Percentiles rank a stretch among this genome's conserved stretches.
Evolutionary conservation across 1,140 invertebrate genomes (phyloP).

Genomic region (Neoseiulus cucumeris): DNA sequence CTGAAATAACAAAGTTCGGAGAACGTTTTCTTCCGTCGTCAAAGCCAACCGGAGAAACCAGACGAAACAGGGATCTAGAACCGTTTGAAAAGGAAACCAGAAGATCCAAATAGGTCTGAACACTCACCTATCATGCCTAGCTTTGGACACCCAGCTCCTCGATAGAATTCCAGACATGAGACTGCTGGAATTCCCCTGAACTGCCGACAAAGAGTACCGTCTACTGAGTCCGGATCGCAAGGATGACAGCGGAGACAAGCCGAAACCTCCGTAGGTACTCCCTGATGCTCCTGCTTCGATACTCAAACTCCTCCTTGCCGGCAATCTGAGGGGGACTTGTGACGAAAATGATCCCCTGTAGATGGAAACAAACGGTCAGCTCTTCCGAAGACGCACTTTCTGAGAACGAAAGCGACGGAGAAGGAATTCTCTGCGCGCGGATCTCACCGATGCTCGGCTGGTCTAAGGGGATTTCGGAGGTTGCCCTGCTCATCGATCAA

Average conservation of each 20-base stretch:
- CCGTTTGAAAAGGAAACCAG: not conserved
- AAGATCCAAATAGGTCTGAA: not conserved
- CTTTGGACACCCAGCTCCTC: constrained; percentile 5
- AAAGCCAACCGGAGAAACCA: not conserved
- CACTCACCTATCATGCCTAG: not conserved
- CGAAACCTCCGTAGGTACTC: not conserved
- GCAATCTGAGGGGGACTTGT: not conserved
- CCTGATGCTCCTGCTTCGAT: not conserved
- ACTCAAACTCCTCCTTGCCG: not conserved
- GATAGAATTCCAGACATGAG: constrained; percentile 2
- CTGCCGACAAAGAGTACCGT: not conserved
- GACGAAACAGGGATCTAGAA: not conserved
- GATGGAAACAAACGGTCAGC: not conserved
- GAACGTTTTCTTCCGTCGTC: too few species aligned
- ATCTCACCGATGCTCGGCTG: not conserved
- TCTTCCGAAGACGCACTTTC: too few species aligned
- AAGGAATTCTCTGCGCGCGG: too few species aligned
- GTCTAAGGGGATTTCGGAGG: not conserved
- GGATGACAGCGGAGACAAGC: not conserved
- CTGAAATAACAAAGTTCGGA: constrained; percentile 15
- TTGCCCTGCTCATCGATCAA: not conserved
- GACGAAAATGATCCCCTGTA: not conserved
- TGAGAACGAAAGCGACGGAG: too few species aligned
- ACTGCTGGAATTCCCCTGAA: not conserved
- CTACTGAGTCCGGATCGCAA: not conserved